Evolutionary conservation across 2,888 invertebrate species (phyloP), one percentile per base, ranked within the genome.

Genomic region (Thera obeliscata): DNA sequence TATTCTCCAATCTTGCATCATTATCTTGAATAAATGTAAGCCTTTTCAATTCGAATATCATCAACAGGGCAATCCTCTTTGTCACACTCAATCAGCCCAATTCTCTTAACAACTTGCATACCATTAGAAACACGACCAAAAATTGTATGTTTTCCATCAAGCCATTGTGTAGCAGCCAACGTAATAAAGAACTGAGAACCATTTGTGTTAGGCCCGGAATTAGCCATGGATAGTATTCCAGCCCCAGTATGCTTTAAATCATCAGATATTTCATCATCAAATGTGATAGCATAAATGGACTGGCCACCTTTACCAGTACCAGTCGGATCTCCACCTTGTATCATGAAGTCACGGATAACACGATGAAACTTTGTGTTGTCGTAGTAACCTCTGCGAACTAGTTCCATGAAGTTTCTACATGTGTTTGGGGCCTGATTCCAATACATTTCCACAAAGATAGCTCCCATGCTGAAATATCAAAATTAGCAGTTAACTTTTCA

Each of bases 171-270:
- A 1, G 99, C 99, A 0, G 97, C 98, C 69, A 99, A 90, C 0
- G 99, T 99, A 58, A 99, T 98, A 81, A 99, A 99, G 93, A 99
- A 99, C 87, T 99, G 99, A 43, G 98, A 99, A 2, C 99, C 99
- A 88, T 99, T 99, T 5, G 98, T 96, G 82, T 99, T 96, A 0
- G 99, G 98, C 0, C 99, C 99, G 33, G 99, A 97, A 94, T 99
- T 99, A 0, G 99, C 99, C 99, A 99, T 99, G 0, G 99, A 98
- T 48, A 98, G 82, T 66, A 98, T 96, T 0, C 98, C 98, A 35
- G 96, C 96, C 33, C 94, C 99, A n/a, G 98, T 98, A 85, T 99
- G 99, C 86, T 98, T 99, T 64, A 99, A 93, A 74, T 99, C 98
- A 43, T 96, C 94, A 80, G 98, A 96, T 74, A 99, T 97, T 94